These are phyloP conservation scores for Anolis carolinensis DNA, from an alignment of 2,113 vertebrate genomes.

Conservation along the genomic window DNA sequence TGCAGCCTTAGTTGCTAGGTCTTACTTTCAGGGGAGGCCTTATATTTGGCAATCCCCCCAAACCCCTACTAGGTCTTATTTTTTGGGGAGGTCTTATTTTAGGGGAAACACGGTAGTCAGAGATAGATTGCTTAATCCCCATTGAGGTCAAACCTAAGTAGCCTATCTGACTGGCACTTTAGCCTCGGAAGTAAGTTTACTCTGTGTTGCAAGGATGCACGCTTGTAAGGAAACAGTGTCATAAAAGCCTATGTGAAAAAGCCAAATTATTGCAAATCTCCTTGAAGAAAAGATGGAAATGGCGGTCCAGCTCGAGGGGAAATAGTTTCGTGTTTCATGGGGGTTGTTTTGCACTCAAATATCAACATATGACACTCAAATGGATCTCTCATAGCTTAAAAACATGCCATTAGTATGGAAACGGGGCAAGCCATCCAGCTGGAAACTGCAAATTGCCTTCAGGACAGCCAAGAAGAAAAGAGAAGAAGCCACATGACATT, in stretches of 20 bases:
- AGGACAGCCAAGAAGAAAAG: conserved; percentile 10
- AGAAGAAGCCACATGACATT: neutral
- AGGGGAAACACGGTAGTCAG: too few relatives aligned
- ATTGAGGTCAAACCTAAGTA: neutral
- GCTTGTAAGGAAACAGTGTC: neutral
- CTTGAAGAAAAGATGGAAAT: neutral
- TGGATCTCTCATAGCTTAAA: conserved; percentile 1
- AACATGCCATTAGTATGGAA: conserved; percentile 22
- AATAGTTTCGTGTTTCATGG: neutral
- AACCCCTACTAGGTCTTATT: too few relatives aligned
- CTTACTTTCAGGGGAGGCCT: too few relatives aligned
- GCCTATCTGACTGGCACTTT: neutral
- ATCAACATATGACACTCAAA: neutral
- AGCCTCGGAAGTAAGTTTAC: neutral
- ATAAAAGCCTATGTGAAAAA: neutral
- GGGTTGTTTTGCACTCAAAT: neutral
- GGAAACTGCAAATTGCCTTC: conserved; percentile 23
- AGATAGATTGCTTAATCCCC: neutral
- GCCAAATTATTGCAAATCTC: conserved; percentile 13
- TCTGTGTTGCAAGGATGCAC: neutral
- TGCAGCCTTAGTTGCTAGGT: too few relatives aligned
- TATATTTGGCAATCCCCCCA: too few relatives aligned
- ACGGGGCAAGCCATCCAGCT: neutral
- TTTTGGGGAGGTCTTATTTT: too few relatives aligned
- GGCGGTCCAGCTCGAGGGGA: neutral